Evolutionary conservation across 1,140 invertebrate species (phyloP), one percentile per base, ranked within the genome.

Genomic region (Zaprionus inermis): DNA sequence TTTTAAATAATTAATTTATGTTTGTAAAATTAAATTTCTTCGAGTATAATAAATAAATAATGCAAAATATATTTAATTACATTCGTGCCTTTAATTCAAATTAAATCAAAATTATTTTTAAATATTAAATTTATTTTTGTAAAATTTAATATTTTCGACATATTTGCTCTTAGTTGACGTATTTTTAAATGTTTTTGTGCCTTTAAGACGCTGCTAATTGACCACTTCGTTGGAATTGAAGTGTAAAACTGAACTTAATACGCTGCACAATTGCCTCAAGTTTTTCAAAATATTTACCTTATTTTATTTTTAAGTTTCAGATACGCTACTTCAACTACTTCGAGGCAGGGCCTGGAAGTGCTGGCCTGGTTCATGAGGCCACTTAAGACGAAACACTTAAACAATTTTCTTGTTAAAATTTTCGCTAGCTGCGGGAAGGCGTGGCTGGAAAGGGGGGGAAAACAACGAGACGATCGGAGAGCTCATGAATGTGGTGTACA

Each of bases 371-470:
- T 22, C 46, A 76, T 65, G 57, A 71, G 61, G 22, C 68, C 70
- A 54, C 63, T 80, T 61, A 80, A 80, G 80, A 70, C 64, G 54
- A 65, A 74, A 65, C 76, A 89, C 84, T 89, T 78, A 55, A 88
- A 75, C 70, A 79, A 89, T 80, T 83, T 88, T 83, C 79, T 72
- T 83, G 79, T 83, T 88, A 63, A 89, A 83, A 79, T 79, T 86
- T 86, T 78, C 68, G 60, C 38, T 9, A 44, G 38, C 7, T 44
- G 38, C 3, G 10, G 46, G 9, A n/a, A n/a, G 14, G 30, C 54
- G 36, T 22, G 46, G 16, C 14, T n/a, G 56, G 66, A 36, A 46
- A 54, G 51, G 36, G 63, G 51, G 36, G 59, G 74, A 58, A 63
- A 78, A 63, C 60, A 69, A 55, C 30, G 60, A 44, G 59, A 59